Conservation (phyloP, 1,140 invertebrate genomes). For the Battus philenor region DNA sequence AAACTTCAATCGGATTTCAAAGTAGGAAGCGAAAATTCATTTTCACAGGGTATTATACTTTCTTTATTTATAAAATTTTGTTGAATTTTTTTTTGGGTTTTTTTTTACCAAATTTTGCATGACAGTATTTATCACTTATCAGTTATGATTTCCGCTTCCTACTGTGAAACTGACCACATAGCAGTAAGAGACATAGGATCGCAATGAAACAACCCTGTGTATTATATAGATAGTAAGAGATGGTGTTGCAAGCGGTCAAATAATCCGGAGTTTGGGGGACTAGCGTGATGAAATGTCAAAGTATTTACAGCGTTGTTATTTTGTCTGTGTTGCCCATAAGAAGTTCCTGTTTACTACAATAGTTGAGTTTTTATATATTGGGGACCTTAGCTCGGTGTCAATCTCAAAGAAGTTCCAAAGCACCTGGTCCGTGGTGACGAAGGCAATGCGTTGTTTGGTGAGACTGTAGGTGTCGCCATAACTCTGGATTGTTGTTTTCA, state of each 20-base stretch:
- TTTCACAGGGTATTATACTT: neutral
- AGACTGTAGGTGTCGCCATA: conserved; percentile 43
- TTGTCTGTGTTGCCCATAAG: too few relatives aligned
- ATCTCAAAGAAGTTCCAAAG: too few relatives aligned
- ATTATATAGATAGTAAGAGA: conserved; percentile 37
- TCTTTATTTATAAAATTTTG: too few relatives aligned
- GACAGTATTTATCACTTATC: neutral
- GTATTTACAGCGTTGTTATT: too few relatives aligned
- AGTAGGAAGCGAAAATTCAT: neutral
- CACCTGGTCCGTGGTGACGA: too few relatives aligned
- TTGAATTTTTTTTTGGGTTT: too few relatives aligned
- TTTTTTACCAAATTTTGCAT: too few relatives aligned
- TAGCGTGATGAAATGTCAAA: conserved; percentile 1
- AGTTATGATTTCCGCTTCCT: conserved; percentile 6
- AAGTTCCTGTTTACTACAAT: conserved; percentile 1
- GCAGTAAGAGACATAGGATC: neutral
- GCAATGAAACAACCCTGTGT: conserved; percentile 30
- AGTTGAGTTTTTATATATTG: too few relatives aligned
- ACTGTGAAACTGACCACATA: neutral
- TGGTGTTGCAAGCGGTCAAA: conserved; percentile 23
- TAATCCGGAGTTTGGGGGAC: conserved; percentile 51
- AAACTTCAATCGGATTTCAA: too few relatives aligned
- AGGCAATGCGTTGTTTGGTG: too few relatives aligned
- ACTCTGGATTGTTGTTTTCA: conserved; percentile 60
- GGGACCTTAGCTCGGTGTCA: too few relatives aligned